Conservation (phyloP, 1,140 invertebrate genomes). For the Drosophila gunungcola region DNA sequence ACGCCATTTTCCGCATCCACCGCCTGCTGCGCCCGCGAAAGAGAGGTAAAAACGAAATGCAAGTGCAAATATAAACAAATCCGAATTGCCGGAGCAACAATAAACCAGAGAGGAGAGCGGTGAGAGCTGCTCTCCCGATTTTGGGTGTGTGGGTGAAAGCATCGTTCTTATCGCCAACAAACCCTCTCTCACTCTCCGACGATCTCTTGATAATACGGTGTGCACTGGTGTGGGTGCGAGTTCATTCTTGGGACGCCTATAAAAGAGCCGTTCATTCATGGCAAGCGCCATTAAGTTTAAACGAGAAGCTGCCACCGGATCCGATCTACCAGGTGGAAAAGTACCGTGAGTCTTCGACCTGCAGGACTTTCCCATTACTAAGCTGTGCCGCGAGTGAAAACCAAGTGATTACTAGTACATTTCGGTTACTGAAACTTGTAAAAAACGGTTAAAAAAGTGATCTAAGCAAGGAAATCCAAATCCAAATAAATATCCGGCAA, state of each 20-base stretch:
- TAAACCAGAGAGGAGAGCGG: neutral
- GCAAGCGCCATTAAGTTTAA: constrained; percentile 7
- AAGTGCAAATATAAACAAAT: constrained; percentile 26
- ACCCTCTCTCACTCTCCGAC: constrained; percentile 9
- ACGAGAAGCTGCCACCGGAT: constrained; percentile 25
- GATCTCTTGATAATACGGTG: constrained; percentile 17
- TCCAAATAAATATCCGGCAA: too few relatives aligned
- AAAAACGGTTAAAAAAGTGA: neutral
- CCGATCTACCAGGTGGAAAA: constrained; percentile 22
- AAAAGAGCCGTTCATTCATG: constrained; percentile 7
- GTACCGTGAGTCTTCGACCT: constrained; percentile 10
- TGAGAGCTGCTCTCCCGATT: constrained; percentile 8
- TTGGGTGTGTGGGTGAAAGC: neutral
- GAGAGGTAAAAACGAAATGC: constrained; percentile 21
- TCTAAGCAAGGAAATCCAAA: neutral
- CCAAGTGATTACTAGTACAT: neutral
- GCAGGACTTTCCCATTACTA: constrained; percentile 21
- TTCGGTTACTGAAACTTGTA: neutral
- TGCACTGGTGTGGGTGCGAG: neutral
- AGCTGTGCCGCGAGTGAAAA: constrained; percentile 6
- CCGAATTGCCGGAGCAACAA: neutral
- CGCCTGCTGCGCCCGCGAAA: constrained; percentile 9
- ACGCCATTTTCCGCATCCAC: constrained; percentile 9
- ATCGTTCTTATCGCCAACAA: constrained; percentile 21
- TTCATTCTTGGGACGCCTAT: constrained; percentile 9